Base-by-base conservation (phyloP, 2,113 vertebrate genomes). In the Pygoscelis antarcticus region DNA sequence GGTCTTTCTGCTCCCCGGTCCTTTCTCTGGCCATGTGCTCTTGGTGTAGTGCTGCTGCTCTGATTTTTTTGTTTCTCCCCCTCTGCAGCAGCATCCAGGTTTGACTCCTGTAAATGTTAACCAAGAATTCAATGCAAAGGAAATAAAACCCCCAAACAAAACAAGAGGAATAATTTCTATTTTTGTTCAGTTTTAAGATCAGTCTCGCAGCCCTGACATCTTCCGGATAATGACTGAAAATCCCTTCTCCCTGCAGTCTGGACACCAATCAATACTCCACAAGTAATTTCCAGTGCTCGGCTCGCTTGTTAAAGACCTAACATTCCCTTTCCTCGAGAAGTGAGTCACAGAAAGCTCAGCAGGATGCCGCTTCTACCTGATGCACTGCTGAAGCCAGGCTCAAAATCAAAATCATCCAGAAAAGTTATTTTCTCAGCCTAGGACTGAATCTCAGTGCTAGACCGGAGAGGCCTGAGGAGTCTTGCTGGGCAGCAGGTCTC, bases 231-330 rank as follows among this genome's bases (percentile, higher is more conserved):
- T 96, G 96, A 95, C 77, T 83, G 95, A 93, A 94, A 96, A 96
- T 93, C 95, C 96, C 86, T 82, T 97, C 82, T 96, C 90, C 77
- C 82, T 66, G 81, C 89, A 92, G 91, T 61, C 81, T 58, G 91
- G 89, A 57, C 87, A 89, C 92, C 54, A 89, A 95, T 97, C 96
- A 89, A 97, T 97, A 94, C 52, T 77, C 95, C 94, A 95, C 34
- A 49, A 94, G 94, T 58, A 94, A 94, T 96, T 96, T 89, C 91
- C 78, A 96, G 93, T 65, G 69, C 70, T 92, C 2, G 0, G 76
- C 89, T 93, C 0, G 1, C 93, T 96, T 60, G 32, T 89, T 96
- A 96, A 58, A 96, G 89, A 77, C 89, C 74, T 47, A 76, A 85
- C 89, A 65, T 96, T 97, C 83, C 81, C 51, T 23, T 91, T 95